A percentile compares a stretch with the other conserved stretches of the same genome.
phyloP scores from a whole-genome alignment of 1,140 invertebrate species.

The Sogatella furcifera region DNA sequence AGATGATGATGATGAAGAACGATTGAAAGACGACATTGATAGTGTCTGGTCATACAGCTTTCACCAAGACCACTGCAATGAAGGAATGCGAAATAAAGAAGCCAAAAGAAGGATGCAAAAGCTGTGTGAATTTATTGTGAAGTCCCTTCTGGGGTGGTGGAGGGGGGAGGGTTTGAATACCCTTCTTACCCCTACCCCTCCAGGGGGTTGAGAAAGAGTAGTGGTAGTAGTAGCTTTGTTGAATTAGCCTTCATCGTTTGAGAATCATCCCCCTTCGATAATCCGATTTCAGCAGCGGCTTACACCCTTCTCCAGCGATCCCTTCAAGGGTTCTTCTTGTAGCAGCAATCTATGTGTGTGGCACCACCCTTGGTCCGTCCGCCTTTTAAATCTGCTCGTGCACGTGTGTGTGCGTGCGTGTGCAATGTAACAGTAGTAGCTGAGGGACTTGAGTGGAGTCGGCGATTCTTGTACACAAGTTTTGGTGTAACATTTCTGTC shows the following conservation, averaged over 20 bases:
- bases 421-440: constrained; percentile 1
- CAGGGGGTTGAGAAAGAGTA: not conserved
- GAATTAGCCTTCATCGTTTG: constrained; percentile 17
- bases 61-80: no score
- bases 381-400: constrained; percentile 31
- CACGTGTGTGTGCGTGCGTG: constrained; percentile 33
- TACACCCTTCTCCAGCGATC: constrained; percentile 23
- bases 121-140: not conserved
- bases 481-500: not conserved
- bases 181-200: not conserved
- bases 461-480: not conserved
- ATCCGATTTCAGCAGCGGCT: constrained; percentile 18
- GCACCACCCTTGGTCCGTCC: constrained; percentile 32
- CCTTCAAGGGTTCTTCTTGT: constrained; percentile 34
- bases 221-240: not conserved
- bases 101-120: not conserved
- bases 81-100: not conserved
- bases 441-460: not conserved
- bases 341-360: no score
- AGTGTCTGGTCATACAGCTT: no score
- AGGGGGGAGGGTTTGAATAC: not conserved
- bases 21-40: no score
- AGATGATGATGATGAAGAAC: no score
- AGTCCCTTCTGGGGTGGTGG: not conserved
- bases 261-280: constrained; percentile 14